Evolutionary conservation across 2,888 invertebrate genomes (phyloP), one percentile per base, ranked within the genome.

Genomic region (Rhamnusium bicolor): DNA sequence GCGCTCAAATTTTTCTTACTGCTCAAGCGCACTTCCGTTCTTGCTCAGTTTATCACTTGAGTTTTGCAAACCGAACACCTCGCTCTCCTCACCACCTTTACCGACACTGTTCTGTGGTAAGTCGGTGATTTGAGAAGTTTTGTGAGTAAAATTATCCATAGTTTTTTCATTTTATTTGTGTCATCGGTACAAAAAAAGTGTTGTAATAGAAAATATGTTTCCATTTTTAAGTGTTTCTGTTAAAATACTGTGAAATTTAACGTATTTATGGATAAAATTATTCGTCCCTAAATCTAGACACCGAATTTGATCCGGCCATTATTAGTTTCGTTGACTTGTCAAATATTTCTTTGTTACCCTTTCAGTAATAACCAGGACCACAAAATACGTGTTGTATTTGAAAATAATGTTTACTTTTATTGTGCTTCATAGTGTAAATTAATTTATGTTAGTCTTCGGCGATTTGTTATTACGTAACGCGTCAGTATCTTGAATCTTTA

Each of bases 51-150:
- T 40, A 32, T 14, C 51, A 12, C 65, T 53, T 19, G 49, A 53
- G n/a, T 53, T 54, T 18, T 32, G 61, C 67, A 46, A 61, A 60
- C 54, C 68, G n/a, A 68, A 46, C 61, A 32, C 21, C 60, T 18
- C 53, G 29, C 60, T 58, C 40, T 54, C 27, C 68, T 51, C 61
- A 61, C 72, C 61, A 68, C 72, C 68, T 72, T 60, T 72, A 71
- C 66, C 71, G 46, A 91, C 88, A 88, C 92, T 92, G 92, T 91
- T 91, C 91, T 91, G 91, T 92, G 93, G 93, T 93, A 92, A 93
- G 93, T 93, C 90, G 89, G 90, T 88, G 89, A 87, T 85, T n/a
- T 87, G 86, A 87, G 88, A 84, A 86, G 80, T 81, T 76, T 80
- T 53, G 65, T 53, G 53, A 53, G 80, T 81, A 84, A 81, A 79